Evolutionary conservation across 2,888 invertebrate genomes (phyloP).

Genomic region (Lepas anatifera): DNA sequence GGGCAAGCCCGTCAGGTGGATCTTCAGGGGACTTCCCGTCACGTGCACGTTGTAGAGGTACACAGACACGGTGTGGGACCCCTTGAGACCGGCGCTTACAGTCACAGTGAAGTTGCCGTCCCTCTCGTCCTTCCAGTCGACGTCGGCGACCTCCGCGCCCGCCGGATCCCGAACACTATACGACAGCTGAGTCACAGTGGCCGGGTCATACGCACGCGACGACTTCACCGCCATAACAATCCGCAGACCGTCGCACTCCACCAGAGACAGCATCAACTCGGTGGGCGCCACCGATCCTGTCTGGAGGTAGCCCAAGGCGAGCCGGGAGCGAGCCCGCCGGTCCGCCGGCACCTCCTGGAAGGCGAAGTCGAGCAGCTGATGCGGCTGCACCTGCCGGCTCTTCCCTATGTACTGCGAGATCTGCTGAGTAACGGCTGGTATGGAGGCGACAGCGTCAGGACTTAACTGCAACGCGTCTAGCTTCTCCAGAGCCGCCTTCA

Average conservation of each 20-base stretch:
- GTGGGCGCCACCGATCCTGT: neutral
- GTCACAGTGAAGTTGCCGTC: neutral
- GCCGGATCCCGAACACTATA: neutral
- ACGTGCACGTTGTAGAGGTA: neutral
- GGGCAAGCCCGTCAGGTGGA: too few species aligned
- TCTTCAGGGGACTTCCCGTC: neutral
- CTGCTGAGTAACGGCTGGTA: neutral
- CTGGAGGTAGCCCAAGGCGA: neutral
- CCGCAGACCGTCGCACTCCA: neutral
- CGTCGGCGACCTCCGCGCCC: neutral
- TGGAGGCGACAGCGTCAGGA: neutral
- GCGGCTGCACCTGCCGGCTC: neutral
- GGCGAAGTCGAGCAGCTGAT: neutral
- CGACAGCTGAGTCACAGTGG: neutral
- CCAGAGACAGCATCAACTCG: neutral
- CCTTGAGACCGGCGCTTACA: neutral
- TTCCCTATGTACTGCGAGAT: neutral
- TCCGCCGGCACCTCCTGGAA: constrained; percentile 1
- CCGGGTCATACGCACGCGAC: neutral
- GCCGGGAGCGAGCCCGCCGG: neutral
- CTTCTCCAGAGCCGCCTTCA: neutral
- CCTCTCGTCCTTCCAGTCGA: neutral
- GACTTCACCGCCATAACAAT: neutral
- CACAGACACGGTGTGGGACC: neutral
- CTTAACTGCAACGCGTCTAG: neutral